A percentile compares a stretch with the other conserved stretches of the same genome.
Conservation (phyloP, 2,888 invertebrate genomes). For the Napeogenes inachia region DNA sequence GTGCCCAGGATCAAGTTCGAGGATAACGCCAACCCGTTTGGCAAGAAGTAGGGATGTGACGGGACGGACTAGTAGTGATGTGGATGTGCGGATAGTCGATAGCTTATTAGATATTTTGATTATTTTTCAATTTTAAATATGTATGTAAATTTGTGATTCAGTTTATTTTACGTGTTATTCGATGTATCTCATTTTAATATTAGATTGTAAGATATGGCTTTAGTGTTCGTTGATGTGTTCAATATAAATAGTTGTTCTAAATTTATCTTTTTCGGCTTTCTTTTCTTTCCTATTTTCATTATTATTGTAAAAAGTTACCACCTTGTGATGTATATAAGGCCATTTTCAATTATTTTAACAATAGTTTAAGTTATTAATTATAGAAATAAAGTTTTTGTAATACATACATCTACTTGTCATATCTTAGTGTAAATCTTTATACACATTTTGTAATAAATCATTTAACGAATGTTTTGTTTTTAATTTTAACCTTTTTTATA, state of each 20-base stretch:
- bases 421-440: constrained; percentile 4
- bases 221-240: too few species aligned
- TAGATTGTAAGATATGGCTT: too few species aligned
- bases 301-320: constrained; percentile 45
- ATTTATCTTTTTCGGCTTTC: too few species aligned
- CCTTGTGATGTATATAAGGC: constrained; percentile 49
- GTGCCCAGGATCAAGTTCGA: constrained; percentile 83
- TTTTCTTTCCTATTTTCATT: too few species aligned
- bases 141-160: neutral
- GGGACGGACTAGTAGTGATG: neutral
- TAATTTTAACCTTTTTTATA: neutral
- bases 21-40: constrained; percentile 78
- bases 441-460: constrained; percentile 1
- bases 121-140: neutral
- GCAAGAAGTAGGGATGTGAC: constrained; percentile 45
- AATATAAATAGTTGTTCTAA: too few species aligned
- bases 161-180: too few species aligned
- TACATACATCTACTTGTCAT: neutral
- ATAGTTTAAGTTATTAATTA: neutral
- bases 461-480: neutral
- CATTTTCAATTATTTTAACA: neutral
- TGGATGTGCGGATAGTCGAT: neutral
- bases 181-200: too few species aligned
- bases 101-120: neutral
- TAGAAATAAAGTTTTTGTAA: constrained; percentile 11